These are phyloP conservation scores for Drosophila parthenogenetica DNA, from an alignment of 2,888 invertebrate species.

Conservation along the genomic window DNA sequence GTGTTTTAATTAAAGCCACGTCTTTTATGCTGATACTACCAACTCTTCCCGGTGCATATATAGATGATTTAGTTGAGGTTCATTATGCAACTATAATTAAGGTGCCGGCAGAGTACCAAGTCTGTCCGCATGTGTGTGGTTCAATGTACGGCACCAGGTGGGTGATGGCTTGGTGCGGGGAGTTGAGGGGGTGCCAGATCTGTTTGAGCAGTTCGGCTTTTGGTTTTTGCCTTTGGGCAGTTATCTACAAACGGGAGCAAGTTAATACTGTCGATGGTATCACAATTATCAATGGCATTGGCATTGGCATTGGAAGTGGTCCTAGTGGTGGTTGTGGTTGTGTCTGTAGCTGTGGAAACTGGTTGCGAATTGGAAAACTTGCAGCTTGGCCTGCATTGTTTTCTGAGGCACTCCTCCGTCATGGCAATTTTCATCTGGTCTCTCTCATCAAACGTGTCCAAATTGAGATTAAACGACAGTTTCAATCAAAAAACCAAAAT, in stretches of 20 bases:
- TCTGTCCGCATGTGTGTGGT: constrained; percentile 31
- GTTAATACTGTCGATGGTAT: constrained; percentile 17
- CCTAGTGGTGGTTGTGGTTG: constrained; percentile 3
- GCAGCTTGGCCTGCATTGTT: constrained; percentile 50
- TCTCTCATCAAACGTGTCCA: constrained; percentile 65
- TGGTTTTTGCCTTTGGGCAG: constrained; percentile 44
- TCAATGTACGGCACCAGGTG: constrained; percentile 52
- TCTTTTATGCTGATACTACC: constrained; percentile 1
- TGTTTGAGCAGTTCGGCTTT: not conserved
- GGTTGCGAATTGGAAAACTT: constrained; percentile 64
- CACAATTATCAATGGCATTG: constrained; percentile 55
- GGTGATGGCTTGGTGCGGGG: no score
- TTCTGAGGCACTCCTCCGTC: constrained; percentile 44
- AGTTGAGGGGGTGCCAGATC: constrained; percentile 10
- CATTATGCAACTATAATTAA: constrained; percentile 55
- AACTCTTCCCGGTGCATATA: constrained; percentile 7
- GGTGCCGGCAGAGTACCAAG: constrained; percentile 21
- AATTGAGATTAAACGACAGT: constrained; percentile 75
- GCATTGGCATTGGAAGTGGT: constrained; percentile 54
- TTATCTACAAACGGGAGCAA: constrained; percentile 51
- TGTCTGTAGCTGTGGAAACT: constrained; percentile 42
- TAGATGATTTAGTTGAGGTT: constrained; percentile 4
- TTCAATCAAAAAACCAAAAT: constrained; percentile 58
- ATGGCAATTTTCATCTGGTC: constrained; percentile 45
- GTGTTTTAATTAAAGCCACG: constrained; percentile 1